phyloP scores from a whole-genome alignment of 2,113 vertebrate species.

The Labeo catla region DNA sequence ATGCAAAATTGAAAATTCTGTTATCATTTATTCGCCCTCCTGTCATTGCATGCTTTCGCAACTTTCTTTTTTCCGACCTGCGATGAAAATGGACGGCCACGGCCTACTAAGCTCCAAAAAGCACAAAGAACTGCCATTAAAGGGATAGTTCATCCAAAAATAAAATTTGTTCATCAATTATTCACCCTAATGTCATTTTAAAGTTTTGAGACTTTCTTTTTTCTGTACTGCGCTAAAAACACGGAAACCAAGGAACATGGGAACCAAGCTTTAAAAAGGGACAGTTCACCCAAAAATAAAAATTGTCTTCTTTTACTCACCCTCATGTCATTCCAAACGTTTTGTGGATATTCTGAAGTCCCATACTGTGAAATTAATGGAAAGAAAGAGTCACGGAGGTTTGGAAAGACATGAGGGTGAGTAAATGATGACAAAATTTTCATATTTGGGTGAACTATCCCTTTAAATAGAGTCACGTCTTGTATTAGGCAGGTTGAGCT shows the following conservation, averaged over 20 bases:
- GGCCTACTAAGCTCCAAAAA: neutral
- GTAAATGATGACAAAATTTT: neutral
- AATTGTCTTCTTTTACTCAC: neutral
- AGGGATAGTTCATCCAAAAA: neutral
- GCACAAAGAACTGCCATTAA: neutral
- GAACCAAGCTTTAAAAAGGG: too few relatives aligned
- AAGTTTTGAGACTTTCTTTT: neutral
- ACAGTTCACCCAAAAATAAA: too few relatives aligned
- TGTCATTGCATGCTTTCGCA: neutral
- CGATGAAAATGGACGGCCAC: neutral
- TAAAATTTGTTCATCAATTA: neutral
- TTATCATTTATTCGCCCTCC: neutral
- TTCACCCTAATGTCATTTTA: neutral
- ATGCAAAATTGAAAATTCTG: neutral
- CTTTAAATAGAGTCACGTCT: slow-evolving; percentile 64
- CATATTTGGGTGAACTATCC: slow-evolving; percentile 10
- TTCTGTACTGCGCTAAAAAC: neutral
- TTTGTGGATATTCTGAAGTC: too few relatives aligned
- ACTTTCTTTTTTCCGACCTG: neutral
- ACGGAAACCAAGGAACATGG: neutral
- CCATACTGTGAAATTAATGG: neutral
- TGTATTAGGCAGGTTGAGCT: slow-evolving; percentile 80
- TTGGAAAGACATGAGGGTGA: neutral
- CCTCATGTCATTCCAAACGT: neutral
- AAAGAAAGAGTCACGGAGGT: neutral